These are phyloP conservation scores for Petaurus breviceps DNA, from an alignment of 2,113 vertebrate species.

Conservation along the genomic window DNA sequence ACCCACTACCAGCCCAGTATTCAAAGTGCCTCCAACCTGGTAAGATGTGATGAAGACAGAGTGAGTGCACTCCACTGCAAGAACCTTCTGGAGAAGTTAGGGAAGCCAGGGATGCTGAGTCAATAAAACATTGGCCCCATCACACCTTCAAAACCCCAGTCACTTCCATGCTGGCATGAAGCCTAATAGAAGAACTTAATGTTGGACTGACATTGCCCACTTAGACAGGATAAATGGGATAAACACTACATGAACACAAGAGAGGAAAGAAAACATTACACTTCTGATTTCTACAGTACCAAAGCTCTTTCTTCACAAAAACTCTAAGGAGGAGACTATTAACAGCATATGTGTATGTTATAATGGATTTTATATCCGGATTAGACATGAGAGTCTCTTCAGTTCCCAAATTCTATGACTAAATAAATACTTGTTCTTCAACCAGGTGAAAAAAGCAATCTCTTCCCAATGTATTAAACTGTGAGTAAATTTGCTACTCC, in stretches of 20 bases:
- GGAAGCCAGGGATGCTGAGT: no score
- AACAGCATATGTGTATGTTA: background rate
- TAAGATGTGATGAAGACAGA: background rate
- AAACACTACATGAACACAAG: background rate
- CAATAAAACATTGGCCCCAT: background rate
- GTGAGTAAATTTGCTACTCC: no score
- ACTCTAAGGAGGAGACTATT: no score
- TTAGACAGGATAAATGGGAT: background rate
- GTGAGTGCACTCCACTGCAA: background rate
- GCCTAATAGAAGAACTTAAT: background rate
- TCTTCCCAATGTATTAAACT: background rate
- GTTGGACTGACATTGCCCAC: background rate
- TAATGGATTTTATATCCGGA: background rate
- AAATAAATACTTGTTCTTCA: background rate
- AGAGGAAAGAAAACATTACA: background rate
- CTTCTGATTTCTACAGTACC: background rate
- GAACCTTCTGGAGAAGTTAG: background rate
- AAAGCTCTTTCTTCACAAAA: no score
- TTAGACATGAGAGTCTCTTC: background rate
- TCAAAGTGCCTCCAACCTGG: no score
- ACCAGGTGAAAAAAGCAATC: background rate
- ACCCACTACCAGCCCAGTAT: no score
- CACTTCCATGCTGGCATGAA: background rate
- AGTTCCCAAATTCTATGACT: background rate
- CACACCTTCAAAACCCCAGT: background rate